Conservation (phyloP, 2,888 invertebrate genomes). For the Rhagonycha lutea region DNA sequence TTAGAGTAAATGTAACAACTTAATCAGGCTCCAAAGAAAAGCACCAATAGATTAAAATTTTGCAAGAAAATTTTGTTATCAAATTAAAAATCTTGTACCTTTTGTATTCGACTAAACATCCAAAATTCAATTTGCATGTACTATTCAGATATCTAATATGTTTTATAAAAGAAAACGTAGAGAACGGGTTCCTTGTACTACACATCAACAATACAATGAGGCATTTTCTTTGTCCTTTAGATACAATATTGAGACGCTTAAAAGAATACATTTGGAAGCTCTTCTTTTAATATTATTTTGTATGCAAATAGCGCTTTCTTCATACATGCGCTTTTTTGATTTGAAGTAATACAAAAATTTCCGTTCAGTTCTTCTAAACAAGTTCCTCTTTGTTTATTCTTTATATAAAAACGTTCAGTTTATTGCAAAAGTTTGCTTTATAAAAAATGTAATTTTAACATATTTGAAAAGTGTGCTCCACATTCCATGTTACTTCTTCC, state of each 20-base stretch:
- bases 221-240: slow-evolving; percentile 28
- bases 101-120: slow-evolving; percentile 22
- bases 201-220: slow-evolving; percentile 28
- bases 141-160: slow-evolving; percentile 27
- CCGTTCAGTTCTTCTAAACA: not conserved
- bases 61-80: slow-evolving; percentile 7
- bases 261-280: slow-evolving; percentile 26
- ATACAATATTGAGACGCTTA: slow-evolving; percentile 26
- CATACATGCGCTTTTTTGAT: slow-evolving; percentile 18
- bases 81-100: slow-evolving; percentile 20
- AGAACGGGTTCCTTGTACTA: slow-evolving; percentile 24
- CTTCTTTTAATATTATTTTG: slow-evolving; percentile 27
- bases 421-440: slow-evolving; percentile 8
- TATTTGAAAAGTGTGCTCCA: not conserved
- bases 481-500: not conserved
- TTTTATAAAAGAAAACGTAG: slow-evolving; percentile 25
- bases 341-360: slow-evolving; percentile 16
- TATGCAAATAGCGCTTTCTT: slow-evolving; percentile 23
- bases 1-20: not conserved
- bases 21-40: not conserved
- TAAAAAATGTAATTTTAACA: not conserved
- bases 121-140: slow-evolving; percentile 27
- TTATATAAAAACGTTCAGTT: slow-evolving; percentile 3
- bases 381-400: not conserved
- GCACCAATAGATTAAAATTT: not conserved